Conservation (phyloP, 2,113 vertebrate genomes). For the Tringa solitaria region DNA sequence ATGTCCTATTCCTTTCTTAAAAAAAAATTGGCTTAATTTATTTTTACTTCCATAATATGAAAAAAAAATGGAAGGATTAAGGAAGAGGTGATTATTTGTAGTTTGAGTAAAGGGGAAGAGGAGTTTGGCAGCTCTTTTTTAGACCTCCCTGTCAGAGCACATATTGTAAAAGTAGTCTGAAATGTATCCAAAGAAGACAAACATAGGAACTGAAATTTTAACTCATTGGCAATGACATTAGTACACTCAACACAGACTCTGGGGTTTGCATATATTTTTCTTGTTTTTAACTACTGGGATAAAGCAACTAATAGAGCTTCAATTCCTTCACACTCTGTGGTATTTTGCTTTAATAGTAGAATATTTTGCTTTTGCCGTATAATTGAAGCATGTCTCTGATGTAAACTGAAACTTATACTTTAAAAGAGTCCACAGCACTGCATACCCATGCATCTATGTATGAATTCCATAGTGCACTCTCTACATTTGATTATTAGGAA, state of each 20-base stretch:
- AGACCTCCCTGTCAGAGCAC: slow-evolving; percentile 28
- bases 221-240: slow-evolving; percentile 27
- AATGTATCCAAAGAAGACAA: slow-evolving; percentile 46
- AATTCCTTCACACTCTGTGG: neutral
- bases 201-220: slow-evolving; percentile 40
- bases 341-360: neutral
- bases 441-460: neutral
- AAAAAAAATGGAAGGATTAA: neutral
- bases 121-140: neutral
- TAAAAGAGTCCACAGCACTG: neutral
- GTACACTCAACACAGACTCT: slow-evolving; percentile 41
- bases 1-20: neutral
- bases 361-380: neutral
- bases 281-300: slow-evolving; percentile 6
- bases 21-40: neutral
- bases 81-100: neutral
- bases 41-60: neutral
- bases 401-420: neutral
- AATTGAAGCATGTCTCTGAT: neutral
- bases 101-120: neutral
- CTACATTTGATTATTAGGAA: neutral
- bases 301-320: neutral
- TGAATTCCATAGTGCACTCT: neutral
- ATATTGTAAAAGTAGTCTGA: slow-evolving; percentile 35
- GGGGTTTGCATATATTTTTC: neutral